A percentile compares a stretch with the other conserved stretches of the same genome.
Conservation (phyloP, 37 sponge, comb jelly and placozoan genomes). For the Chondrilla cf. caribensis region DNA sequence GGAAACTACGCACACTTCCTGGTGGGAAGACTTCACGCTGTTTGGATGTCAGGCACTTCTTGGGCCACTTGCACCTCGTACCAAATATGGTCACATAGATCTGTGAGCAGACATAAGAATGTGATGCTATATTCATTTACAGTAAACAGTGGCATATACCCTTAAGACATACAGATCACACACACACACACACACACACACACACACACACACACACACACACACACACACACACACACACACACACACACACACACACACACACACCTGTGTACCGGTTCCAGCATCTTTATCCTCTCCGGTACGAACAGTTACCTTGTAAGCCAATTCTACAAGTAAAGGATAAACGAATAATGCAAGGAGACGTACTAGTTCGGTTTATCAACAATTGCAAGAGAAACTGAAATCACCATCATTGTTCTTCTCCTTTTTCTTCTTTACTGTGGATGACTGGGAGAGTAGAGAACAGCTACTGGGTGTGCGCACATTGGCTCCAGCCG, state of each 20-base stretch:
- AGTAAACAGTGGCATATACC: background rate
- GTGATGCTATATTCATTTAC: background rate
- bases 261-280: slow-evolving; percentile 74
- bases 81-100: background rate
- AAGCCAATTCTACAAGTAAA: background rate
- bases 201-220: background rate
- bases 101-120: background rate
- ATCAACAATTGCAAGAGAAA: too few species aligned
- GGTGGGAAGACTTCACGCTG: background rate
- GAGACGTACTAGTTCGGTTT: too few species aligned
- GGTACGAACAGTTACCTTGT: slow-evolving; percentile 50
- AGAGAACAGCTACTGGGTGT: too few species aligned
- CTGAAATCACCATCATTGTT: too few species aligned
- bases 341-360: background rate
- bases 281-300: slow-evolving; percentile 71
- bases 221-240: slow-evolving; percentile 1
- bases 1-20: background rate
- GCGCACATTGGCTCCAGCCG: too few species aligned
- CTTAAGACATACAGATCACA: background rate
- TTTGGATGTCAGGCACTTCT: background rate
- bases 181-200: background rate
- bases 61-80: slow-evolving; percentile 15
- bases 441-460: too few species aligned
- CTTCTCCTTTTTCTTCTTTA: too few species aligned
- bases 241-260: slow-evolving; percentile 14